Conservation (phyloP, 2,113 vertebrate species). For the Gallinago paraguaiae region DNA sequence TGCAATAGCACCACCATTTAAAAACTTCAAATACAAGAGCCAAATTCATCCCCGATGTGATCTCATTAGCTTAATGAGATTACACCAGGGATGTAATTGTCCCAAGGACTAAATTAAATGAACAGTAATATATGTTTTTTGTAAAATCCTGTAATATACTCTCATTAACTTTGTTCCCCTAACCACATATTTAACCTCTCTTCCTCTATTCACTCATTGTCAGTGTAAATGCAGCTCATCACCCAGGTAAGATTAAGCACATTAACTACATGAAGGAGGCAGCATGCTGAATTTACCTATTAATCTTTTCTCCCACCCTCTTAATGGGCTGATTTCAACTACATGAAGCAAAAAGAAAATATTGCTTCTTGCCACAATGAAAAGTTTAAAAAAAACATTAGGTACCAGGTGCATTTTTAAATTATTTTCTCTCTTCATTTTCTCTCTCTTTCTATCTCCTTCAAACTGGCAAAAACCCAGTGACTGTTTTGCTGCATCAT, state of each 20-base stretch:
- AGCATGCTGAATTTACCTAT: slow-evolving; percentile 28
- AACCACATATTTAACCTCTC: slow-evolving; percentile 61
- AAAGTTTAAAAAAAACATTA: background rate
- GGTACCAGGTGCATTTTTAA: background rate
- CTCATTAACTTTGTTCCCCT: slow-evolving; percentile 67
- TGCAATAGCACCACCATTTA: background rate
- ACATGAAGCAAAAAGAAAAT: slow-evolving; percentile 42
- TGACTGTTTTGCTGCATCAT: background rate
- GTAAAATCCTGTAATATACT: slow-evolving; percentile 32
- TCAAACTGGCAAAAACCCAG: slow-evolving; percentile 11
- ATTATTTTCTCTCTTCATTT: background rate
- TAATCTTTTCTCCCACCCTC: slow-evolving; percentile 45
- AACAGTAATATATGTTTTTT: slow-evolving; percentile 47
- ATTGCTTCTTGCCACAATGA: background rate
- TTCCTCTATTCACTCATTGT: slow-evolving; percentile 16
- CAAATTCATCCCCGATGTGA: slow-evolving; percentile 45
- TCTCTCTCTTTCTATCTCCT: background rate
- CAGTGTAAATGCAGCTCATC: slow-evolving; percentile 29
- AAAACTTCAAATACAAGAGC: slow-evolving; percentile 37
- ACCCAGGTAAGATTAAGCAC: slow-evolving; percentile 37
- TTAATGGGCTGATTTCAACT: slow-evolving; percentile 39
- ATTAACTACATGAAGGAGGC: slow-evolving; percentile 46
- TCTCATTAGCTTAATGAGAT: slow-evolving; percentile 65
- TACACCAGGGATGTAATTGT: slow-evolving; percentile 51
- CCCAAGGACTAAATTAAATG: slow-evolving; percentile 55